Conservation (phyloP, 2,888 invertebrate species). For the Bombylius major region DNA sequence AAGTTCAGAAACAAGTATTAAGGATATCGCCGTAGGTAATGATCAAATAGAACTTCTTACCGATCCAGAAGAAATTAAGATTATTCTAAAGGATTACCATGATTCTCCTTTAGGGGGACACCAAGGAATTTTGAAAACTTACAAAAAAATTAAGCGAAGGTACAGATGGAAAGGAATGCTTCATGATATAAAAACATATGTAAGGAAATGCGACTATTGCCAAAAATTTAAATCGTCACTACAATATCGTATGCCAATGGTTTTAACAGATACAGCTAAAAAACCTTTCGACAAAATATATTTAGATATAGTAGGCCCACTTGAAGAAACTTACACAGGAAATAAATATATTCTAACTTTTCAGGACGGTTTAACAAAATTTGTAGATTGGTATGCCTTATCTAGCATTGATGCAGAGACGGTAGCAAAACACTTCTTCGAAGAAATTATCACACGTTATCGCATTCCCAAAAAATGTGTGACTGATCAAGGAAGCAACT, state of each 20-base stretch:
- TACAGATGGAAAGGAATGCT: not conserved
- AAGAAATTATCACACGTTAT: slow-evolving; percentile 2
- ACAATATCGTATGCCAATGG: not conserved
- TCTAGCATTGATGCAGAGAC: slow-evolving; percentile 8
- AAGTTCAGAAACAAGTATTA: no score
- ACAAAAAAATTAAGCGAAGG: not conserved
- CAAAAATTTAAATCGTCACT: not conserved
- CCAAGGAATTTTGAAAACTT: not conserved
- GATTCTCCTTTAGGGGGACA: not conserved
- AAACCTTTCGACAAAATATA: not conserved
- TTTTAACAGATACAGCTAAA: not conserved
- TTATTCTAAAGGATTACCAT: not conserved
- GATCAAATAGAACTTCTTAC: not conserved
- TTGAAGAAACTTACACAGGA: not conserved
- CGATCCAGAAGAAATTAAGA: not conserved
- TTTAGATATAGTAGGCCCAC: not conserved
- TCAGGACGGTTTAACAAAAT: slow-evolving; percentile 9
- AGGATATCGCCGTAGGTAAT: not conserved
- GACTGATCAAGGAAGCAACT: slow-evolving; percentile 6
- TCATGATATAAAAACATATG: not conserved
- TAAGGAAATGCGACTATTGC: not conserved
- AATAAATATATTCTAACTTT: slow-evolving; percentile 9
- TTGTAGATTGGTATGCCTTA: slow-evolving; percentile 3
- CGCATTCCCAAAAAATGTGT: slow-evolving; percentile 4
- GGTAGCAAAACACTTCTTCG: slow-evolving; percentile 3